Conservation (phyloP, 2,888 invertebrate species). For the Enchytraeus crypticus region DNA sequence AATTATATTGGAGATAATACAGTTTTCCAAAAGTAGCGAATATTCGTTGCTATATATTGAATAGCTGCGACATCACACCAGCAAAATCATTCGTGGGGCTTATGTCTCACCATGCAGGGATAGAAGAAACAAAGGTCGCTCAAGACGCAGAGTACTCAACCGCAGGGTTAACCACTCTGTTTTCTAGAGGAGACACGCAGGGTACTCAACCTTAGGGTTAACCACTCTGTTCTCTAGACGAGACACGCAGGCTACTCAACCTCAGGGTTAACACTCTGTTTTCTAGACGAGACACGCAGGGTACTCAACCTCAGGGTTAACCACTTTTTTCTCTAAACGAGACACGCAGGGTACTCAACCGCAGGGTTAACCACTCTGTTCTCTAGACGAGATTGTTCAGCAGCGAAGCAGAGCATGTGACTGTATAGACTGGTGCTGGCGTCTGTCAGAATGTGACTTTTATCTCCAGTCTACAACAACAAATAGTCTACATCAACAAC, state of each 20-base stretch:
- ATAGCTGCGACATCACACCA: no score
- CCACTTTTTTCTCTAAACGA: background rate
- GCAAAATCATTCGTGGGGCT: no score
- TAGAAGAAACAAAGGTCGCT: no score
- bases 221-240: no score
- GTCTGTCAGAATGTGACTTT: conserved; percentile 34
- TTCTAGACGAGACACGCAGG: conserved; percentile 39
- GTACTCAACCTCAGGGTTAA: no score
- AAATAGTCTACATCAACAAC: no score
- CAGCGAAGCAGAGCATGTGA: conserved; percentile 44
- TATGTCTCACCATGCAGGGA: no score
- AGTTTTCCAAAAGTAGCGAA: no score
- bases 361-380: conserved; percentile 34
- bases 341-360: background rate
- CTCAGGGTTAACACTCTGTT: conserved; percentile 33
- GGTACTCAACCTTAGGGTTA: no score
- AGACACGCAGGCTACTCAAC: background rate
- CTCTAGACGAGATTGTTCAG: conserved; percentile 42
- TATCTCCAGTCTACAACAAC: conserved; percentile 23
- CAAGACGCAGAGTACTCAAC: background rate
- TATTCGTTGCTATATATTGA: no score
- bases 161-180: conserved; percentile 32
- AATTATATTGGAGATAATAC: no score
- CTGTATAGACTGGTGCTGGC: conserved; percentile 42
- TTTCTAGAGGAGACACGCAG: conserved; percentile 40